Base-by-base conservation (phyloP, 1,140 invertebrate genomes). In the Agrypnia vestita region DNA sequence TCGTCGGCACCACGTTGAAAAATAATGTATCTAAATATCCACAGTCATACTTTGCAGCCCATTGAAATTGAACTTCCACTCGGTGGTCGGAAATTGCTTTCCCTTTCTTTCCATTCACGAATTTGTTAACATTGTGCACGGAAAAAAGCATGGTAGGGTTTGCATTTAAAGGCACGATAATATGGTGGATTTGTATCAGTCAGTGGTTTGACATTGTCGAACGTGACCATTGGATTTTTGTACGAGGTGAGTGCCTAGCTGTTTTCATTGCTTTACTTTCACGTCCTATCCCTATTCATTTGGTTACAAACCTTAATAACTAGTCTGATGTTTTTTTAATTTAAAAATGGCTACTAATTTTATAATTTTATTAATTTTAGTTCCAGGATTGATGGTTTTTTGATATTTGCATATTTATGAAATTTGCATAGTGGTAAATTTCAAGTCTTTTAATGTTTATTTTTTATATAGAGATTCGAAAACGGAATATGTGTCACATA, bases 141-240 rank as follows among this genome's bases (percentile, higher is more conserved):
- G 21, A 59, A 15, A 7, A 59, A 7, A 35, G 0, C 10, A 35
- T 43, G 64, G 64, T 46, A 47, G 64, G 64, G 64, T 17, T 46
- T 46, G 43, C 46, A 69, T 69, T 69, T 69, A 69, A 49, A 69
- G 64, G 10, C 64, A 4, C 4, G 64, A 15, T 69, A 46, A 69
- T 17, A 7, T 69, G n/a, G 25, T 9, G n/a, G 44, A 47, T 69
- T 69, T 11, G 15, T 17, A 69, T 69, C 64, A 69, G 35, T 69
- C 64, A 69, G 64, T 69, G 44, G 35, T 69, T 35, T 47, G 46
- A 11, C 44, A 46, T 46, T 69, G 44, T 43, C 12, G 12, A 47
- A 15, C 43, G 21, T 47, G 9, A 64, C 35, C 46, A 46, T 69
- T 47, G 64, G 62, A 47, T 35, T 51, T 46, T 69, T n/a, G 8